Evolutionary conservation across 2,797 vertebrate genomes (phyloP).

Genomic region (Cottoperca gobio): DNA sequence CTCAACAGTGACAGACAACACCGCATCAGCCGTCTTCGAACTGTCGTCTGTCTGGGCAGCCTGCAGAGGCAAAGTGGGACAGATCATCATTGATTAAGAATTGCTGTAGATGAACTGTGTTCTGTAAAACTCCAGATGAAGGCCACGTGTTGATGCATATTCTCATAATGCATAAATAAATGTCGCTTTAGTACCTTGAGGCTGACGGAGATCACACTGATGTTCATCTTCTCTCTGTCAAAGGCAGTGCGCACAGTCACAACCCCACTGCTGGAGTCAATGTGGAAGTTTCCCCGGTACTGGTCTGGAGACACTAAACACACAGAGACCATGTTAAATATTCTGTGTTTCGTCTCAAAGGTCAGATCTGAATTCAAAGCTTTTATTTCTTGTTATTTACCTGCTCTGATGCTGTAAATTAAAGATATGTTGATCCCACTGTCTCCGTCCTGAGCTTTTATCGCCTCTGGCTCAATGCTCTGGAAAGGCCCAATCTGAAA

Average conservation of each 20-base stretch:
- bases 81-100: background rate
- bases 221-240: slow-evolving; percentile 82
- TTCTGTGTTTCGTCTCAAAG: background rate
- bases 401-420: slow-evolving; percentile 81
- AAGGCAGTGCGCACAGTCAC: slow-evolving; percentile 69
- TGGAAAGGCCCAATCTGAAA: slow-evolving; percentile 72
- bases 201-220: slow-evolving; percentile 60
- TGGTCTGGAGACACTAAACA: slow-evolving; percentile 77
- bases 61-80: slow-evolving; percentile 52
- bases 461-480: slow-evolving; percentile 73
- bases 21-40: slow-evolving; percentile 77
- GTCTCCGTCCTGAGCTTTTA: slow-evolving; percentile 87
- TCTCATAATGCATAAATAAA: background rate
- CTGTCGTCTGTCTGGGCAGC: slow-evolving; percentile 80
- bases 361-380: background rate
- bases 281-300: slow-evolving; percentile 64
- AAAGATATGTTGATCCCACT: slow-evolving; percentile 82
- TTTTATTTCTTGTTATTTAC: slow-evolving; percentile 54
- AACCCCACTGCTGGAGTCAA: slow-evolving; percentile 70
- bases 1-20: slow-evolving; percentile 78
- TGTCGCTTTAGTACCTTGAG: slow-evolving; percentile 79
- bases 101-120: background rate
- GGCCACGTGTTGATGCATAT: background rate
- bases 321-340: background rate
- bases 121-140: background rate